These are phyloP conservation scores for Ancistrus triradiatus DNA, from an alignment of 2,113 vertebrate species.

Conservation along the genomic window DNA sequence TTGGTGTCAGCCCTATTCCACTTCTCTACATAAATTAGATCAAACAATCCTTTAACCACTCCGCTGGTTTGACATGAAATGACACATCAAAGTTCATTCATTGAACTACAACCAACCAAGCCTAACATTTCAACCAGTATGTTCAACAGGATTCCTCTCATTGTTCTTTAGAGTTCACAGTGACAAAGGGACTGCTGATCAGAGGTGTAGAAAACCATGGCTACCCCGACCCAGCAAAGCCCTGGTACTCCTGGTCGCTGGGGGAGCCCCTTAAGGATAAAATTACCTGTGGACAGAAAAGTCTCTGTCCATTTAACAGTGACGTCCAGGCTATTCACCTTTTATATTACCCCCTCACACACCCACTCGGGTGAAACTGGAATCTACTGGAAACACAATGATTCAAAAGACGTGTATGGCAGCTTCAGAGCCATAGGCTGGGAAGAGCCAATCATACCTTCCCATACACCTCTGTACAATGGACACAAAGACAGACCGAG, in stretches of 20 bases:
- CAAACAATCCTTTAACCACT: too few relatives aligned
- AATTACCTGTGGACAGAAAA: slow-evolving; percentile 46
- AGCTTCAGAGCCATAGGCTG: slow-evolving; percentile 29
- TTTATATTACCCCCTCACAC: slow-evolving; percentile 46
- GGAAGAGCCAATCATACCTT: slow-evolving; percentile 45
- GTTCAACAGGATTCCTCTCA: slow-evolving; percentile 24
- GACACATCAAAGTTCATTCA: too few relatives aligned
- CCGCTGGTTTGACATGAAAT: too few relatives aligned
- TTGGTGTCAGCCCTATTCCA: too few relatives aligned
- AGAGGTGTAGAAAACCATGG: slow-evolving; percentile 19
- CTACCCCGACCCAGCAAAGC: slow-evolving; percentile 16
- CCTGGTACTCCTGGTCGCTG: slow-evolving; percentile 29
- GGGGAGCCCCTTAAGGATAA: slow-evolving; percentile 42
- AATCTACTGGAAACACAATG: slow-evolving; percentile 45
- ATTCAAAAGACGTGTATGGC: slow-evolving; percentile 15
- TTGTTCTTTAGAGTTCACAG: slow-evolving; percentile 15
- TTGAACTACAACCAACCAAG: not conserved
- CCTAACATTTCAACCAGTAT: slow-evolving; percentile 10
- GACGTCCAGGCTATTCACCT: slow-evolving; percentile 28
- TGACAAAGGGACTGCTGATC: slow-evolving; percentile 30
- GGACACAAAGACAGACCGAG: slow-evolving; percentile 19
- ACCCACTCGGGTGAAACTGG: slow-evolving; percentile 40
- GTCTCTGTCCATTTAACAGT: slow-evolving; percentile 41
- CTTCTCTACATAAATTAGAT: too few relatives aligned
- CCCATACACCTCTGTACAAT: slow-evolving; percentile 37